Conservation (phyloP, 2,113 vertebrate genomes). For the Myodes glareolus region DNA sequence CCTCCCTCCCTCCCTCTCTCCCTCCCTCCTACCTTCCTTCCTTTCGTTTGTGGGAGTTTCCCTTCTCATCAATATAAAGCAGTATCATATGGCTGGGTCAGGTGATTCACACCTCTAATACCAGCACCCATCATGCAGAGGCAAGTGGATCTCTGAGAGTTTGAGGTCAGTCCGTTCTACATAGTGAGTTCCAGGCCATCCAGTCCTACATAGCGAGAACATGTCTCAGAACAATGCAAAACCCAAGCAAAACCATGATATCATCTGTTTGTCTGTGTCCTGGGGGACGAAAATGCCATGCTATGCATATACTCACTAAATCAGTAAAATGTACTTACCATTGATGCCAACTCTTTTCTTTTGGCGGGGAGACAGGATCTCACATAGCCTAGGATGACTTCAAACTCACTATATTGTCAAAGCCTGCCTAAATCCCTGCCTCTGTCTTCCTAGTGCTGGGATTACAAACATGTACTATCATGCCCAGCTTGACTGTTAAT, state of each 20-base stretch:
- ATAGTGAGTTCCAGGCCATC: background rate
- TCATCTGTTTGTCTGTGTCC: background rate
- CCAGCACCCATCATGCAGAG: background rate
- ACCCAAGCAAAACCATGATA: background rate
- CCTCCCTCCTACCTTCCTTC: background rate
- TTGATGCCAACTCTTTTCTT: background rate
- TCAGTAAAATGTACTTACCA: background rate
- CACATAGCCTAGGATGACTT: background rate
- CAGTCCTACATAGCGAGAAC: background rate
- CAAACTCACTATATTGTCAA: background rate
- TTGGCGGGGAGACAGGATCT: background rate
- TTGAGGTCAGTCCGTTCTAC: background rate
- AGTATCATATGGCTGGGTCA: background rate
- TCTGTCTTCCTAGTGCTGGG: background rate
- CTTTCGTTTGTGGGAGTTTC: background rate
- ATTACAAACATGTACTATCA: no score
- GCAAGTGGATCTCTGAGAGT: background rate
- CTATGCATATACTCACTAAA: background rate
- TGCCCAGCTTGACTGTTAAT: background rate
- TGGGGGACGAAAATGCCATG: background rate
- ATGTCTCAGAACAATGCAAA: background rate
- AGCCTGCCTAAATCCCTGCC: background rate
- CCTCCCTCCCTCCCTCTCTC: background rate
- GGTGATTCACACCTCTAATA: background rate
- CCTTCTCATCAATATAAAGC: conserved; percentile 1